These are phyloP conservation scores for Tragelaphus buxtoni DNA, from an alignment of 2,113 vertebrate species.

Conservation along the genomic window DNA sequence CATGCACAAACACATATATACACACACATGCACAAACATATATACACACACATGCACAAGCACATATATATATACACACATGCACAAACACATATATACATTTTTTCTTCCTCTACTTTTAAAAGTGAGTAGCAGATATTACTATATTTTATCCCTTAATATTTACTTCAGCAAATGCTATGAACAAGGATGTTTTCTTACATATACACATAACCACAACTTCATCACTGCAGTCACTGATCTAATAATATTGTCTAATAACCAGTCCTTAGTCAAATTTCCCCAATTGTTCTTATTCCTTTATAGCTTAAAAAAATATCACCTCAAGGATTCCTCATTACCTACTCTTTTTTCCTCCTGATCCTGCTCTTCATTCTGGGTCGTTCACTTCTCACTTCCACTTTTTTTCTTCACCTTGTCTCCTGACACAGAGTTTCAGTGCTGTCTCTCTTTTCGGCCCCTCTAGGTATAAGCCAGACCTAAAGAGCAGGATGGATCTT, in stretches of 20 bases:
- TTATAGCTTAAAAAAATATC: not conserved
- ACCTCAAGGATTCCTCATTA: not conserved
- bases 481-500: constrained; percentile 84
- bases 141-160: not conserved
- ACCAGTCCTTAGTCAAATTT: not conserved
- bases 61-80: too few species aligned
- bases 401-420: not conserved
- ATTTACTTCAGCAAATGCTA: not conserved
- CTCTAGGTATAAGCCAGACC: constrained; percentile 35
- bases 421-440: not conserved
- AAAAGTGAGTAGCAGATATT: not conserved
- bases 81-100: not conserved
- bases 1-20: not conserved
- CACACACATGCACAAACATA: not conserved
- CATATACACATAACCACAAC: not conserved
- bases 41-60: not conserved
- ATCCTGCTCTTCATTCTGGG: too few species aligned
- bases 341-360: not conserved
- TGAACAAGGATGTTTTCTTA: not conserved
- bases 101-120: not conserved
- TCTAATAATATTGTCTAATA: not conserved
- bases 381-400: not conserved
- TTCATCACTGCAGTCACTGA: not conserved
- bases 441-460: not conserved
- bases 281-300: not conserved